Evolutionary conservation across 2,113 vertebrate species (phyloP).

Genomic region (Oncorhynchus gorbuscha): DNA sequence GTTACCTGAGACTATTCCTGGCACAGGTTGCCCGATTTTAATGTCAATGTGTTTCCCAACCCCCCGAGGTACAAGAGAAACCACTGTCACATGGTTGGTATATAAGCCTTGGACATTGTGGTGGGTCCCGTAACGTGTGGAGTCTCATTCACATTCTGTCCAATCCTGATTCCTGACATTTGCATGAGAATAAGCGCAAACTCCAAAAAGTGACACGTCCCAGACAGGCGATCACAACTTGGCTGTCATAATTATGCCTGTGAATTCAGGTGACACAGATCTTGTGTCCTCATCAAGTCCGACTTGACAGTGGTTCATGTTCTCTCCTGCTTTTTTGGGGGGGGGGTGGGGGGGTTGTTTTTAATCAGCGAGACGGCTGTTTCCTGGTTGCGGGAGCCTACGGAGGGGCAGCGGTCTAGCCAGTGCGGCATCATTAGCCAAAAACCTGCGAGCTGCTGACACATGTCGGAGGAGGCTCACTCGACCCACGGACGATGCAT

Average conservation of each 20-base stretch:
- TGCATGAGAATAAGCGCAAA: constrained; percentile 77
- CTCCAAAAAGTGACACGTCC: constrained; percentile 71
- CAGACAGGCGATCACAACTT: constrained; percentile 73
- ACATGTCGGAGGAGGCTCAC: constrained; percentile 76
- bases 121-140: constrained; percentile 27
- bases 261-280: constrained; percentile 77
- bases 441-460: constrained; percentile 73
- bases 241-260: constrained; percentile 76
- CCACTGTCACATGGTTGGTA: constrained; percentile 58
- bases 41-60: constrained; percentile 70
- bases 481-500: constrained; percentile 74
- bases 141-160: constrained; percentile 77
- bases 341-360: constrained; percentile 48
- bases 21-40: constrained; percentile 65
- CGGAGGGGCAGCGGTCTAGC: constrained; percentile 78
- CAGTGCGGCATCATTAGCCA: constrained; percentile 80
- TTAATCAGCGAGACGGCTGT: constrained; percentile 78
- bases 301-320: constrained; percentile 78
- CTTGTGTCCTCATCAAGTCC: constrained; percentile 75
- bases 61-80: constrained; percentile 48
- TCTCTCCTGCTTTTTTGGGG: constrained; percentile 61
- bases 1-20: constrained; percentile 74
- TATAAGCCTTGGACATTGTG: constrained; percentile 67
- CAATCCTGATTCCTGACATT: constrained; percentile 72
- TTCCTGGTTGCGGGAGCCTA: constrained; percentile 44